phyloP scores from a whole-genome alignment of 2,797 vertebrate genomes.

The Hemitrygon akajei region DNA sequence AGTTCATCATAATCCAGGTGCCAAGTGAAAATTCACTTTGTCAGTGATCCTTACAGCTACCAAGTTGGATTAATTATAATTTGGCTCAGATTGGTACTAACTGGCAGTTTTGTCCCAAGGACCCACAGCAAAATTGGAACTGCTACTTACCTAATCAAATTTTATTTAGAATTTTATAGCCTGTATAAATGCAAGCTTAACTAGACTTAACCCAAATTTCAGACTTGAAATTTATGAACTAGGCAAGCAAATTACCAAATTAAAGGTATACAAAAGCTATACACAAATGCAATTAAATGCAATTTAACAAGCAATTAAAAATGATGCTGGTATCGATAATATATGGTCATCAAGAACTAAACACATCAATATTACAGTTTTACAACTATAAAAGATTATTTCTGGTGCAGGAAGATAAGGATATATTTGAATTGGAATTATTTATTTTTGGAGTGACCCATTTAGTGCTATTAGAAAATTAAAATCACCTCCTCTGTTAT shows the following conservation, averaged over 20 bases:
- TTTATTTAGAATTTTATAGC: not conserved
- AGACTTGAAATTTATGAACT: not conserved
- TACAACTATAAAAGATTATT: not conserved
- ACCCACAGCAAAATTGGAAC: not conserved
- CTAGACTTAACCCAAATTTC: not conserved
- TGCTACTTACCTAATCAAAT: not conserved
- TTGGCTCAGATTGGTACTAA: slow-evolving; percentile 29
- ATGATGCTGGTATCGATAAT: not conserved
- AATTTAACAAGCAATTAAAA: not conserved
- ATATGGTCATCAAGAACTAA: not conserved
- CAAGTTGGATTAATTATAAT: not conserved
- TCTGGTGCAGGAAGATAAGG: not conserved
- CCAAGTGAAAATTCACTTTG: not conserved
- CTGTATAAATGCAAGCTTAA: not conserved
- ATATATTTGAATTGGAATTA: not conserved
- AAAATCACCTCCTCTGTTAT: not conserved
- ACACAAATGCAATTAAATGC: not conserved
- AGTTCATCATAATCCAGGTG: not conserved
- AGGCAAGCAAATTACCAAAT: not conserved
- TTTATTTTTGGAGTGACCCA: not conserved
- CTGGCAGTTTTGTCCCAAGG: slow-evolving; percentile 21
- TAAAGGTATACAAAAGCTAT: not conserved
- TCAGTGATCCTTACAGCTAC: not conserved
- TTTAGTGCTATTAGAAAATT: not conserved
- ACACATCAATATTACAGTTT: not conserved